Evolutionary conservation across 2,113 vertebrate genomes (phyloP).

Genomic region (Megaleporinus macrocephalus): DNA sequence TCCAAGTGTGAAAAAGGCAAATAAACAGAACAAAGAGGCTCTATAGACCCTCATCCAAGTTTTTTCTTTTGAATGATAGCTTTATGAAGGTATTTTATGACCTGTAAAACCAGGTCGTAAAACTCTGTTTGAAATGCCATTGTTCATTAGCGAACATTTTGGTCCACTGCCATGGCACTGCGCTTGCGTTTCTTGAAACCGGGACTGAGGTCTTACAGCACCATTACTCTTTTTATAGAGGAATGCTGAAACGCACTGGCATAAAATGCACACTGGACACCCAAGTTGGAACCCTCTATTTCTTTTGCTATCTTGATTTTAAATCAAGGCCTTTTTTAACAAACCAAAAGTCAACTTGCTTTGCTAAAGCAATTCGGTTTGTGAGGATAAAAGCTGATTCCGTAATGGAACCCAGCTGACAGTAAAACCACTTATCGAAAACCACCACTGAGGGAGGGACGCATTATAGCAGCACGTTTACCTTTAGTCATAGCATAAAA

Average conservation of each 20-base stretch:
- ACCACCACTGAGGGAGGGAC: neutral
- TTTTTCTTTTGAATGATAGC: neutral
- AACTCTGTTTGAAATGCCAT: conserved; percentile 13
- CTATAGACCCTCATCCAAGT: neutral
- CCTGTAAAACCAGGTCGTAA: conserved; percentile 4
- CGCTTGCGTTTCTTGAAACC: too few relatives aligned
- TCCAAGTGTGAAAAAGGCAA: neutral
- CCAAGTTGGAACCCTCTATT: neutral
- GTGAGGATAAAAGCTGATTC: neutral
- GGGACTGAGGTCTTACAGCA: neutral
- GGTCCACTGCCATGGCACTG: neutral
- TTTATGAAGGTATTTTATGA: conserved; percentile 32
- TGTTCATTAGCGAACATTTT: conserved; percentile 13
- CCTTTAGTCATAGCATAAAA: neutral
- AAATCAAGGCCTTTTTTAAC: neutral
- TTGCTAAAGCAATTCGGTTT: neutral
- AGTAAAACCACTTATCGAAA: neutral
- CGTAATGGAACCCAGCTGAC: neutral
- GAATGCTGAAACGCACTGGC: neutral
- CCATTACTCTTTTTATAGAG: conserved; percentile 4
- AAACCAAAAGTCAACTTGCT: neutral
- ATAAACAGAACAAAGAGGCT: conserved; percentile 10
- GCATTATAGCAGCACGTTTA: neutral
- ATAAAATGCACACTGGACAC: neutral
- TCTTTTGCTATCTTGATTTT: neutral